These are phyloP conservation scores for Aptenodytes forsteri DNA, from an alignment of 2,113 vertebrate species.

Conservation along the genomic window DNA sequence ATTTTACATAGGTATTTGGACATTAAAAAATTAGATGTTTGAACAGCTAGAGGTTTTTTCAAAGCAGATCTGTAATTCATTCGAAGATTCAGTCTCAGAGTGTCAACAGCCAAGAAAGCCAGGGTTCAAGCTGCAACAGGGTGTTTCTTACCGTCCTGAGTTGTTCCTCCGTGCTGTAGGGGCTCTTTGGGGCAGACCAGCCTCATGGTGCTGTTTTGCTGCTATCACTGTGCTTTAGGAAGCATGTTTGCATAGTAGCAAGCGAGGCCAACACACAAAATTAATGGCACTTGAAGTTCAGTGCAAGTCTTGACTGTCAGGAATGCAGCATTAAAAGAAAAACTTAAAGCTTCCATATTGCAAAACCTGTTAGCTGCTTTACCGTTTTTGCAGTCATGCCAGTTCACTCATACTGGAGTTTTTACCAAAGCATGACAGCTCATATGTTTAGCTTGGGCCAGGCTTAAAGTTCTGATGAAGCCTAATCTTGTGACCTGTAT, in stretches of 20 bases:
- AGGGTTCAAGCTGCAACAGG: background rate
- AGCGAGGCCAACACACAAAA: background rate
- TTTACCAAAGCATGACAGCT: constrained; percentile 68
- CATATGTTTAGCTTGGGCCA: constrained; percentile 73
- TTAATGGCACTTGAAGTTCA: constrained; percentile 44
- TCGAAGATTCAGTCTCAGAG: background rate
- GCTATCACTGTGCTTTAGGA: background rate
- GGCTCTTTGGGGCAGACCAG: background rate
- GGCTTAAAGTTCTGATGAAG: constrained; percentile 75
- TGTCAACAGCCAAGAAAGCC: background rate
- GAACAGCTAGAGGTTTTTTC: background rate
- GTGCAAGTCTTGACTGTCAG: constrained; percentile 38
- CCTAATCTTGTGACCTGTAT: constrained; percentile 75
- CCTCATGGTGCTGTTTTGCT: background rate
- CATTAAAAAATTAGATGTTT: background rate
- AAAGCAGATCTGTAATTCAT: background rate
- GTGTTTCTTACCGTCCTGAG: background rate
- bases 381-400: constrained; percentile 53
- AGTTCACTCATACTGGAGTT: constrained; percentile 52
- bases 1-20: background rate
- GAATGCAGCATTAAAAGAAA: constrained; percentile 62
- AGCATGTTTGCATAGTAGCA: background rate
- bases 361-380: constrained; percentile 65
- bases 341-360: constrained; percentile 61
- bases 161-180: background rate